Evolutionary conservation across 1,140 invertebrate genomes (phyloP).

Genomic region (Anoplolepis gracilipes): DNA sequence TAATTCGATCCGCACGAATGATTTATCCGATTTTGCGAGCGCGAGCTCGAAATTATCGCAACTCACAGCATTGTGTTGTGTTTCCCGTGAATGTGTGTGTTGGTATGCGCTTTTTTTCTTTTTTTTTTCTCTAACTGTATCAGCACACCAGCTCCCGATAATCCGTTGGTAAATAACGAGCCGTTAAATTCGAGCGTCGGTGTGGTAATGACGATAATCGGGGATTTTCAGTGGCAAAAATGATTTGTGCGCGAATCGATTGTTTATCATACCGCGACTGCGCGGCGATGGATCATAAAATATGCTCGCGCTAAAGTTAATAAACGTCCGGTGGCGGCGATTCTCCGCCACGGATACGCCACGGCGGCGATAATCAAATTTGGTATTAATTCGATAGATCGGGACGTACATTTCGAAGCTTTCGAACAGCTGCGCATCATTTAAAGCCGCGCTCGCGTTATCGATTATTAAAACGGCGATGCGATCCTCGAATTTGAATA

Average conservation of each 20-base stretch:
- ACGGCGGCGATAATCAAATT: conserved; percentile 38
- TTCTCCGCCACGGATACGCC: conserved; percentile 1
- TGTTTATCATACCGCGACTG: conserved; percentile 38
- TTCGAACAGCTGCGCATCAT: neutral
- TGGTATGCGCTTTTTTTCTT: conserved; percentile 33
- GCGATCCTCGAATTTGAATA: conserved; percentile 19
- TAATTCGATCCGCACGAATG: conserved; percentile 29
- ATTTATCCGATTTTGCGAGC: conserved; percentile 42
- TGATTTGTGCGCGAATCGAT: conserved; percentile 55
- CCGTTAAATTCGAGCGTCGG: conserved; percentile 51
- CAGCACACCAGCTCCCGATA: conserved; percentile 14
- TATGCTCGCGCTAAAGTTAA: conserved; percentile 51
- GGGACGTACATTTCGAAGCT: conserved; percentile 1
- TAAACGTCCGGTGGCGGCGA: conserved; percentile 16
- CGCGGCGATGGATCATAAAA: conserved; percentile 38
- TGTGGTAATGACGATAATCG: conserved; percentile 58
- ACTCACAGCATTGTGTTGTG: conserved; percentile 28
- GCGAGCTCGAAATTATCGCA: conserved; percentile 40
- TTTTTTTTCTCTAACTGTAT: conserved; percentile 20
- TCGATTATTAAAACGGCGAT: neutral
- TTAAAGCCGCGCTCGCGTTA: neutral
- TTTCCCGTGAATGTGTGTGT: neutral
- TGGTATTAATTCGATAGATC: conserved; percentile 43
- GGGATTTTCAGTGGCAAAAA: conserved; percentile 44
- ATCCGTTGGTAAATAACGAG: conserved; percentile 56